Base-by-base conservation (phyloP, 1,140 invertebrate species). In the Tenebrio molitor region DNA sequence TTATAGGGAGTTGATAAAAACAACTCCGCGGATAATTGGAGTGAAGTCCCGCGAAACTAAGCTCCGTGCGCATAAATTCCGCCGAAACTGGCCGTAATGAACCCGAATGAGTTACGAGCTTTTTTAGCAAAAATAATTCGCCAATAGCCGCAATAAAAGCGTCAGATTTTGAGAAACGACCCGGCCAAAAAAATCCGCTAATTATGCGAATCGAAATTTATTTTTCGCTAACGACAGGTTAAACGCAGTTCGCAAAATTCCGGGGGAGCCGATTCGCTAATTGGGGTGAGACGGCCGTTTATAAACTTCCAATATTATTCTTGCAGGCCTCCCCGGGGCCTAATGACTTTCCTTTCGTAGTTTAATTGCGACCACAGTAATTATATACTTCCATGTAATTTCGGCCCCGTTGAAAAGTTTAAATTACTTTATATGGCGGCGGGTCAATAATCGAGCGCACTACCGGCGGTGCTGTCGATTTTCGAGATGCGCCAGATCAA, bases 381-480 rank as follows among this genome's bases (percentile, higher is more conserved):
- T 79, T 79, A 79, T 79, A 75, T 77, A 75, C 78, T 78, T 76
- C 74, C 75, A 76, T 79, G 72, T 78, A 79, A 79, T 79, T 76
- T 73, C 71, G 46, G 69, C 69, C 75, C 75, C 71, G 78, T 76
- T 79, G 78, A 78, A 78, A 79, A 79, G 75, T 79, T 79, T 76
- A 79, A 79, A 79, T 79, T 78, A 76, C 77, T 79, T 79, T 77
- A 78, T 78, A 77, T 74, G 74, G 74, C 36, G 70, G 71, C 39
- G 64, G 62, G 12, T 68, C 25, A 46, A 68, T 46, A 68, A 68
- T 68, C 8, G 6, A 6, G 10, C 12, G 2, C 1, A 58, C 36
- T 8, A 3, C 12, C n/a, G 5, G 5, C 5, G 5, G 36, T 12
- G 12, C 2, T 7, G 36, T 39, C 4, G 36, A 39, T 7, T 39